Evolutionary conservation across 2,113 vertebrate genomes (phyloP).

Genomic region (Plotosus lineatus): DNA sequence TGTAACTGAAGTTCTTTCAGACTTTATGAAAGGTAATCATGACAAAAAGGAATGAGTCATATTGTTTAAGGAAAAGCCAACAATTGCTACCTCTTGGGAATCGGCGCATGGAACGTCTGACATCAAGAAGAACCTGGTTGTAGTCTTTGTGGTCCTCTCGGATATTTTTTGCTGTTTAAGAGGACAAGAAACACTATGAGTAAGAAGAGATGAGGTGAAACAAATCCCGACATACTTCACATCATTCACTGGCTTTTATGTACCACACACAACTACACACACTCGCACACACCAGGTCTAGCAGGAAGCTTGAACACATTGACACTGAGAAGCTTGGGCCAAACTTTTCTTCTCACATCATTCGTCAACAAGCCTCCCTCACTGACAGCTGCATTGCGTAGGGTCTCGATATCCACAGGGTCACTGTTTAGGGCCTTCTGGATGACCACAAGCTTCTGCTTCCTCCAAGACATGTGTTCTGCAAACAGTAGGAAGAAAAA

Average conservation of each 20-base stretch:
- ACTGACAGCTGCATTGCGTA: constrained; percentile 70
- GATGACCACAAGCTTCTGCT: constrained; percentile 74
- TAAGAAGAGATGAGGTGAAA: background rate
- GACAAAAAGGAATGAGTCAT: constrained; percentile 8
- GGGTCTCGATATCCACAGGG: constrained; percentile 77
- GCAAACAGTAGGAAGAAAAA: background rate
- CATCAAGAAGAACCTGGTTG: constrained; percentile 81
- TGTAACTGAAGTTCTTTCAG: background rate
- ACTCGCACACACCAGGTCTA: constrained; percentile 63
- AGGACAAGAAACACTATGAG: background rate
- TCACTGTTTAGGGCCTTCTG: constrained; percentile 74
- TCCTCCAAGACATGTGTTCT: constrained; percentile 69
- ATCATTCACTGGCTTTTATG: background rate
- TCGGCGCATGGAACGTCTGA: constrained; percentile 76
- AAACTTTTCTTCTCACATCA: constrained; percentile 72
- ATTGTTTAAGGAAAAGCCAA: background rate
- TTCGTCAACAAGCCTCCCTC: constrained; percentile 78
- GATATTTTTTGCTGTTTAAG: constrained; percentile 59
- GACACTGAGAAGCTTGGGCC: constrained; percentile 75
- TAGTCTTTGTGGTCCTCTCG: constrained; percentile 76
- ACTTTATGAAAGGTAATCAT: constrained; percentile 24
- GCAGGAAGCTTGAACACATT: constrained; percentile 75
- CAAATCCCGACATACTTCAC: background rate
- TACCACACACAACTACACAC: background rate
- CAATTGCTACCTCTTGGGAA: constrained; percentile 74